Conservation (phyloP, 2,797 vertebrate species). For the Anas bahamensis region DNA sequence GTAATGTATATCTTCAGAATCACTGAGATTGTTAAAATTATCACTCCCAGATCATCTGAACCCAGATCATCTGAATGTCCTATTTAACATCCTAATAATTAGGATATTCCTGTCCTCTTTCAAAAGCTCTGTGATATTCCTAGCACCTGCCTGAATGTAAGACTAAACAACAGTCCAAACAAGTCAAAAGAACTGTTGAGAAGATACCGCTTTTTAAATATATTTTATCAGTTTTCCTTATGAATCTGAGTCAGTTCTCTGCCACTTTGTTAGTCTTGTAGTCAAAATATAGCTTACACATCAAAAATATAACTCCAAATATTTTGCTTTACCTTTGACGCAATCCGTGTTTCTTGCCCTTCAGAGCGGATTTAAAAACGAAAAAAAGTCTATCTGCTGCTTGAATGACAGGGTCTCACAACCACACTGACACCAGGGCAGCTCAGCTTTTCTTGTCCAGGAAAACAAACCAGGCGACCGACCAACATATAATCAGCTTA, state of each 20-base stretch:
- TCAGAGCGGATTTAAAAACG: not conserved
- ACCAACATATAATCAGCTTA: constrained; percentile 40
- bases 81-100: not conserved
- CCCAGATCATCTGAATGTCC: not conserved
- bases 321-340: constrained; percentile 13
- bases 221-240: not conserved
- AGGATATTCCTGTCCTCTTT: not conserved
- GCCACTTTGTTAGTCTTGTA: not conserved
- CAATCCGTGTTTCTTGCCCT: not conserved
- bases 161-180: not conserved
- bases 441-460: not conserved
- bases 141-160: not conserved
- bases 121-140: not conserved
- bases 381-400: not conserved
- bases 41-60: not conserved
- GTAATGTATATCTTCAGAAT: not conserved
- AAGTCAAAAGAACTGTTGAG: not conserved
- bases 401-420: constrained; percentile 1
- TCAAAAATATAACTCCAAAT: not conserved
- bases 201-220: not conserved
- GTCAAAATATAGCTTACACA: not conserved
- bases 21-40: not conserved
- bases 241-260: not conserved
- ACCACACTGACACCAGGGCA: not conserved
- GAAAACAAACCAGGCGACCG: not conserved